A percentile compares a stretch with the other conserved stretches of the same genome.
phyloP scores from a whole-genome alignment of 2,797 vertebrate genomes.

The Nyctalus aviator region DNA sequence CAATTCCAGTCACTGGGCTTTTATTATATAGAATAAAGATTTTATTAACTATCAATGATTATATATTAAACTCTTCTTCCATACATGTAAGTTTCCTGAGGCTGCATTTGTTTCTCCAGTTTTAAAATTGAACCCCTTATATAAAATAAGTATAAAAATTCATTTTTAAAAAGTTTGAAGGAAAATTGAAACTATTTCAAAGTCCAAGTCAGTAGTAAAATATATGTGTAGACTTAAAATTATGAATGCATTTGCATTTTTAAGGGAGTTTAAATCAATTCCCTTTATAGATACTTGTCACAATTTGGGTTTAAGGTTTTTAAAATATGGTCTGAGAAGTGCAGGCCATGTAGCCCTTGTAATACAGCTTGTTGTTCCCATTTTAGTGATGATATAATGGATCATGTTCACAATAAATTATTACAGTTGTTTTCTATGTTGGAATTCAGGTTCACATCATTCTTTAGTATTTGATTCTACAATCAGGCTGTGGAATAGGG shows the following conservation, averaged over 20 bases:
- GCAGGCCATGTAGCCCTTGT: conserved; percentile 2
- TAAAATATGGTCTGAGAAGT: conserved; percentile 66
- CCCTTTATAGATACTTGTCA: conserved; percentile 33
- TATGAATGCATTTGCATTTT: conserved; percentile 80
- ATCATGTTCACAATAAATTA: conserved; percentile 74
- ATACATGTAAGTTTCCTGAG: background rate
- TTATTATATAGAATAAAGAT: too few relatives aligned
- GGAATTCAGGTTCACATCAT: conserved; percentile 62
- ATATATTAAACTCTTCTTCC: too few relatives aligned
- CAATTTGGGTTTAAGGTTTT: conserved; percentile 58
- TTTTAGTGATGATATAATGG: conserved; percentile 56
- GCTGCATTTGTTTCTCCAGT: conserved; percentile 30
- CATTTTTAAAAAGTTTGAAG: conserved; percentile 29
- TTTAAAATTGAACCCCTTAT: conserved; percentile 17
- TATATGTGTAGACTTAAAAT: conserved; percentile 71
- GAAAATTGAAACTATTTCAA: conserved; percentile 73
- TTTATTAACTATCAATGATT: too few relatives aligned
- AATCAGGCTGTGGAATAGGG: background rate
- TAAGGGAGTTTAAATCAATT: conserved; percentile 71
- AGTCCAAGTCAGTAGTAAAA: conserved; percentile 59
- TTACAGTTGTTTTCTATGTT: conserved; percentile 65
- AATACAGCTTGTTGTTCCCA: conserved; percentile 1
- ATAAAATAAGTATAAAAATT: conserved; percentile 5
- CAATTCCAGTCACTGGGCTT: too few relatives aligned
- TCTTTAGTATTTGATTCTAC: conserved; percentile 59